phyloP scores from a whole-genome alignment of 2,113 vertebrate species.

The Corythornis cristatus region DNA sequence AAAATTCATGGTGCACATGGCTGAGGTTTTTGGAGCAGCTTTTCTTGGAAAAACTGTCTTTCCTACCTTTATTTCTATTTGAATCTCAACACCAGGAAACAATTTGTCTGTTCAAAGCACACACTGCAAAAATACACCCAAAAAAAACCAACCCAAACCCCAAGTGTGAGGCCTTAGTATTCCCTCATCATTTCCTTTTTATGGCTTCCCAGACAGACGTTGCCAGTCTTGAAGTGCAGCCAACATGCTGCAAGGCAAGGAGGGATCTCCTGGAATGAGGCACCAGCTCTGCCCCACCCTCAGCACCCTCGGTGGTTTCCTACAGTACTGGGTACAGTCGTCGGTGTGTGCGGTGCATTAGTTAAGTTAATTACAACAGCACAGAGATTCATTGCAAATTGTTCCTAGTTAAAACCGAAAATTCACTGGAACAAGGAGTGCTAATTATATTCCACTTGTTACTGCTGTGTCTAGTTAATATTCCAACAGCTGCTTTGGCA shows the following conservation, averaged over 20 bases:
- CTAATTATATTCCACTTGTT: constrained; percentile 76
- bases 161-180: background rate
- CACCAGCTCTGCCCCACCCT: constrained; percentile 53
- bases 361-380: constrained; percentile 70
- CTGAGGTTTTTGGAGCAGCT: background rate
- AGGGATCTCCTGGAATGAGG: constrained; percentile 50
- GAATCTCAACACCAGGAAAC: background rate
- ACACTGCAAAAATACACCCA: background rate
- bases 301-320: constrained; percentile 65
- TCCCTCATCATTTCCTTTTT: background rate
- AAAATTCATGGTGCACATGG: background rate
- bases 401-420: constrained; percentile 78
- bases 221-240: background rate
- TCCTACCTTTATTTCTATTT: background rate
- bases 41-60: background rate
- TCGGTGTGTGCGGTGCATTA: constrained; percentile 40
- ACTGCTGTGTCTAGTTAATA: constrained; percentile 72
- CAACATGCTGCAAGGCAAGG: background rate
- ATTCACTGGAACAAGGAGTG: constrained; percentile 83
- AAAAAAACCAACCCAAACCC: background rate
- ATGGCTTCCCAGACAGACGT: background rate
- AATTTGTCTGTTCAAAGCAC: background rate
- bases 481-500: constrained; percentile 74
- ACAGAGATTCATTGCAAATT: constrained; percentile 68
- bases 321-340: constrained; percentile 51